Evolutionary conservation across 2,113 vertebrate species (phyloP), one percentile per base, ranked within the genome.

Genomic region (Bostrychus sinensis): DNA sequence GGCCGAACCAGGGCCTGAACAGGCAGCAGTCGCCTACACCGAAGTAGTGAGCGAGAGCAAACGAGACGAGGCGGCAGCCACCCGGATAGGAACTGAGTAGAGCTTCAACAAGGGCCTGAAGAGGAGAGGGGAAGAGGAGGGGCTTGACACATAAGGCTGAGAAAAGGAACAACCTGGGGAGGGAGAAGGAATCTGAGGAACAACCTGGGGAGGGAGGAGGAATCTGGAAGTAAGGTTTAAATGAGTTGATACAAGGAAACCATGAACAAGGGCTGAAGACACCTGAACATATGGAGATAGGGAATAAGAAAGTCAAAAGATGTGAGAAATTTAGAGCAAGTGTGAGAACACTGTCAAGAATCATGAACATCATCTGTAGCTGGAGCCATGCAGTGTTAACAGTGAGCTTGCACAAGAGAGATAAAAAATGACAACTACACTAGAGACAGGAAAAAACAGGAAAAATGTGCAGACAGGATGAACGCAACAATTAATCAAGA

Each of bases 21-120:
- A 39, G 82, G 0, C 92, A 89, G 11, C n/a, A 3, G 88, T 94
- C 46, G 85, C 93, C 42, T 94, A 93, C 77, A 89, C 93, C 0
- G 92, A 96, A 53, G 94, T 94, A 32, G 89, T 91, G 50, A 89
- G 91, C 1, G 94, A 95, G 66, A 86, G 87, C 65, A 95, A 95
- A 83, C 91, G 91, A 46, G 92, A 95, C 1, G 87, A 88, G 26
- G 77, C 66, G 11, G 80, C 82, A 43, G 89, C 86, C 19, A 78
- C 85, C 69, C 69, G 90, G 67, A 81, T 89, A 69, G 60, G 84
- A 72, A 89, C 92, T 67, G 90, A 93, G 62, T 89, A 93, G 34
- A 46, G 85, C 64, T n/a, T n/a, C n/a, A n/a, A n/a, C 70, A 81
- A 94, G 70, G 91, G 93, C 70, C 82, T 91, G 30, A 87, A 91